Percentiles rank a stretch among this genome's conserved stretches.
Conservation (phyloP, 2,797 vertebrate genomes). For the Caiman crocodilus region DNA sequence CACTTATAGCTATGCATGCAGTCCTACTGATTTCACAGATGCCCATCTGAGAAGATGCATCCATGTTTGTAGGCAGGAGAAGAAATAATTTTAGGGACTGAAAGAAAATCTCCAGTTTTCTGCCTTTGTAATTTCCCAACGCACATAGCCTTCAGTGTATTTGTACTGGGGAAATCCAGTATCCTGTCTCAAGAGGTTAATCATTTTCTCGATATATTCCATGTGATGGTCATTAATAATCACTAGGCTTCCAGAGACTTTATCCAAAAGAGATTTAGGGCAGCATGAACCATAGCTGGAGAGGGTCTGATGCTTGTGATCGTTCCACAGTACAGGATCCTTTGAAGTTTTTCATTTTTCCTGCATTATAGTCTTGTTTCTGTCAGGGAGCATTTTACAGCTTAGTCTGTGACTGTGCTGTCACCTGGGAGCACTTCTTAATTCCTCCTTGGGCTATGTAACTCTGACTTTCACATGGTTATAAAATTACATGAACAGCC, state of each 20-base stretch:
- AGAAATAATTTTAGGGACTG: not conserved
- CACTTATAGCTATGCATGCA: not conserved
- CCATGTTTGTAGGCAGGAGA: not conserved
- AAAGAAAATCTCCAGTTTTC: not conserved
- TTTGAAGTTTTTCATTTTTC: not conserved
- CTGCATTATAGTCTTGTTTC: not conserved
- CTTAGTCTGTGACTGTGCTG: not conserved
- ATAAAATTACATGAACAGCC: slow-evolving; percentile 18
- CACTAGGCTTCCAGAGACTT: not conserved
- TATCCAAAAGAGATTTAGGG: not conserved
- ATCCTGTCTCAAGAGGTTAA: not conserved
- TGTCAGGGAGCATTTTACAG: rapidly evolving
- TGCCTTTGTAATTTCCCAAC: not conserved
- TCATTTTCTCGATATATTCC: not conserved
- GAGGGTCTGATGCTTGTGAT: not conserved
- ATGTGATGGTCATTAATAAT: not conserved
- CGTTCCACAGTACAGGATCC: not conserved
- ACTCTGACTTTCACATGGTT: not conserved
- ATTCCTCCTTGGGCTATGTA: not conserved
- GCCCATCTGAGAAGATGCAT: not conserved
- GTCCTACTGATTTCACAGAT: not conserved
- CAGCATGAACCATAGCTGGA: not conserved
- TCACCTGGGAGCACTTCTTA: not conserved
- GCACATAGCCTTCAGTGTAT: not conserved
- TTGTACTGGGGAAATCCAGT: not conserved